Conservation (phyloP, 2,113 vertebrate genomes). For the Mixornis gularis region DNA sequence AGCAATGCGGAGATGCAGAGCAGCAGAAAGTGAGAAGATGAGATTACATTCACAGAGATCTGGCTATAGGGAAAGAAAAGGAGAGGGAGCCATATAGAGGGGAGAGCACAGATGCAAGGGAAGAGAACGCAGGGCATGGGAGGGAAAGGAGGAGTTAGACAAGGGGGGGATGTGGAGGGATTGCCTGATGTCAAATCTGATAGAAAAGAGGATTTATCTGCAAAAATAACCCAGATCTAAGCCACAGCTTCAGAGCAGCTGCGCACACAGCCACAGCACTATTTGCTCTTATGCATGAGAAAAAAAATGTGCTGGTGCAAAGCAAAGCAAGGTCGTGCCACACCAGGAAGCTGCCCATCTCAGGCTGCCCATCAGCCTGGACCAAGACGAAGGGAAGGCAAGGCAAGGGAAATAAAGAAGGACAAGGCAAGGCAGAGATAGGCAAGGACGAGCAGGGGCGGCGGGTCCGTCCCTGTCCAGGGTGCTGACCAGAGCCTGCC, state of each 20-base stretch:
- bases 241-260: constrained; percentile 44
- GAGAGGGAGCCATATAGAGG: not conserved
- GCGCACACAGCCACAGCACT: not conserved
- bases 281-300: not conserved
- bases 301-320: not conserved
- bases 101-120: not conserved
- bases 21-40: not conserved
- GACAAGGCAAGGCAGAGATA: no score
- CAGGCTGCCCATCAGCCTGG: not conserved
- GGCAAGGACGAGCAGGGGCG: no score
- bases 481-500: constrained; percentile 36
- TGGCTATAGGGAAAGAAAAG: not conserved
- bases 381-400: not conserved
- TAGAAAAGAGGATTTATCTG: constrained; percentile 67
- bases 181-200: constrained; percentile 62
- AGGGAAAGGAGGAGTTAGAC: not conserved
- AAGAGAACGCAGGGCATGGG: not conserved
- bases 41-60: not conserved
- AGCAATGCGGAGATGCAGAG: not conserved
- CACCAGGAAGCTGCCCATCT: not conserved
- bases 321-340: not conserved
- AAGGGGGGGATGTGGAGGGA: constrained; percentile 33
- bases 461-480: not conserved
- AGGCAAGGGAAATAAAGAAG: not conserved
- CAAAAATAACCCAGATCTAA: constrained; percentile 60